A percentile compares a stretch with the other conserved stretches of the same genome.
Evolutionary conservation across 2,113 vertebrate species (phyloP).

Genomic region (Pseudonaja textilis): DNA sequence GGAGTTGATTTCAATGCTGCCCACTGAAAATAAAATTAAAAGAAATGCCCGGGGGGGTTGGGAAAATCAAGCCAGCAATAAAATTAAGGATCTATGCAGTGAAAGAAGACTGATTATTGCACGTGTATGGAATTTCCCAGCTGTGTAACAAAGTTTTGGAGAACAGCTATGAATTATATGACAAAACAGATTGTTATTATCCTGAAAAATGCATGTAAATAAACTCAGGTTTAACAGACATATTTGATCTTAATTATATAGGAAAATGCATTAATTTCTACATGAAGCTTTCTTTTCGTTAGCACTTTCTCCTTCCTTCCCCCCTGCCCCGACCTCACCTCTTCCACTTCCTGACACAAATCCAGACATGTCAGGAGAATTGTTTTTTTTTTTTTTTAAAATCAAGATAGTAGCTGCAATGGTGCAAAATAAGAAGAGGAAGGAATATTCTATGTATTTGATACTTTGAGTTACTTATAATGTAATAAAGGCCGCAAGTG

Average conservation of each 20-base stretch:
- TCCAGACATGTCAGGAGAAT: neutral
- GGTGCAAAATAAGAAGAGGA: neutral
- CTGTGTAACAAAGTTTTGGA: neutral
- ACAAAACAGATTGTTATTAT: neutral
- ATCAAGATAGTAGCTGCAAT: neutral
- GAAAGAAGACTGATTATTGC: neutral
- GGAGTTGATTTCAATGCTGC: conserved; percentile 49
- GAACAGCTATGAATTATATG: neutral
- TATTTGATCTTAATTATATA: neutral
- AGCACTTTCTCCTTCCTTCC: neutral
- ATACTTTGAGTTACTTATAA: too few species aligned
- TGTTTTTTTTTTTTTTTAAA: neutral
- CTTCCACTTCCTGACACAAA: neutral
- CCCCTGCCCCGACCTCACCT: neutral
- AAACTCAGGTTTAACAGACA: neutral
- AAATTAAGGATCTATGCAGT: neutral
- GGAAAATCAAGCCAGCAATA: conserved; percentile 26
- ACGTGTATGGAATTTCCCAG: neutral
- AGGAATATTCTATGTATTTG: too few species aligned
- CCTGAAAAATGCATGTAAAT: neutral
- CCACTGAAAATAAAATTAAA: conserved; percentile 45
- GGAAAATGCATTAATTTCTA: neutral
- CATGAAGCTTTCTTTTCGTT: too few species aligned
- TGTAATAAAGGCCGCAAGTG: too few species aligned
- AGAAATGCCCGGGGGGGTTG: neutral